Evolutionary conservation across 1,140 invertebrate species (phyloP), one percentile per base, ranked within the genome.

Genomic region (Drosophila kikkawai): DNA sequence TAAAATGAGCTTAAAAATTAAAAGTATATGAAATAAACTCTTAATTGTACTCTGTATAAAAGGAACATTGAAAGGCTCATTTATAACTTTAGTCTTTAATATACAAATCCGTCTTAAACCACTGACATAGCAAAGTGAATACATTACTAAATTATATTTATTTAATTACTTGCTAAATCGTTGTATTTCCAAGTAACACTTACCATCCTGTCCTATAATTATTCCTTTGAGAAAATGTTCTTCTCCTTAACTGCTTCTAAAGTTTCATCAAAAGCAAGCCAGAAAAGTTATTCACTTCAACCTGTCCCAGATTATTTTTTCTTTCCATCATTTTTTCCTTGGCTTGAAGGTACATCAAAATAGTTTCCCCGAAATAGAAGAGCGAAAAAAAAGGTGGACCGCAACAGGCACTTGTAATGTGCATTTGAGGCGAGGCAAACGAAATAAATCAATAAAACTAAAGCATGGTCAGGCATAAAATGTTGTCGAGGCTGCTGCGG

Each of bases 401-500:
- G 73, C 67, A 64, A 74, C 57, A 61, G 66, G 59, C 64, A 66
- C 65, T 79, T 82, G 63, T 57, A 60, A 73, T 51, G 66, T 37
- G 63, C 39, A 60, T 47, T 63, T 22, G 41, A 45, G 32, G 17
- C 56, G 50, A 66, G 70, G 76, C 53, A 42, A 50, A 29, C 26
- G 60, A 65, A 53, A 50, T 58, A 73, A 88, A 87, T 87, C 84
- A 80, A 87, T 87, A 88, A 80, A 80, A 86, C 83, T 80, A 82
- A 88, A 77, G 68, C 71, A 80, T 74, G 70, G 74, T 60, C 59
- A 53, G 71, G 80, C 75, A 75, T 56, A 75, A 77, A 76, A 85
- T 53, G 47, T 63, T 44, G 36, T 70, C 61, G 74, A 80, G 77
- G 67, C 67, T 50, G 55, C 48, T 48, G 22, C 13, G 13, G 45